Percentiles rank a stretch among this genome's conserved stretches.
Conservation (phyloP, 2,888 invertebrate genomes). For the Megamerina dolium region DNA sequence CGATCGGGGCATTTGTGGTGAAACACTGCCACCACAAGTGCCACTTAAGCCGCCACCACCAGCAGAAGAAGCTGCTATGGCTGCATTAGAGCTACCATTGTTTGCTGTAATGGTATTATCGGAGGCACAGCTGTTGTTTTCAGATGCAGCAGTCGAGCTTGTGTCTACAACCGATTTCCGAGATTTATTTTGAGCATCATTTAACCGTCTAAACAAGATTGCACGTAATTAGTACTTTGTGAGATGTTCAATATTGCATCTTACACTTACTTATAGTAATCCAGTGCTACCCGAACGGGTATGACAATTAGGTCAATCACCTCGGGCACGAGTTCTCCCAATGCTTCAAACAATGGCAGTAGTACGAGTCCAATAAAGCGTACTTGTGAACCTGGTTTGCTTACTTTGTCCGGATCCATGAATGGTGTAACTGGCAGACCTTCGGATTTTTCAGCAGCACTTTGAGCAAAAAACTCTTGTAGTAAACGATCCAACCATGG, state of each 20-base stretch:
- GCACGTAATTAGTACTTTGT: not conserved
- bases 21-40: slow-evolving; percentile 38
- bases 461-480: slow-evolving; percentile 69
- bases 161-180: slow-evolving; percentile 48
- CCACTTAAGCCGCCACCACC: slow-evolving; percentile 18
- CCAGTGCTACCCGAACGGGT: slow-evolving; percentile 48
- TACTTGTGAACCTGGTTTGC: slow-evolving; percentile 76
- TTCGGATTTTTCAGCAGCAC: slow-evolving; percentile 74
- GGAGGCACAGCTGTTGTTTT: slow-evolving; percentile 43
- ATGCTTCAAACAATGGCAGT: slow-evolving; percentile 71
- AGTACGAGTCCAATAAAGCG: slow-evolving; percentile 77
- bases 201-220: slow-evolving; percentile 40
- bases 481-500: slow-evolving; percentile 71
- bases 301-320: slow-evolving; percentile 56
- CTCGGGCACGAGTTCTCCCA: slow-evolving; percentile 68
- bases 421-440: slow-evolving; percentile 79
- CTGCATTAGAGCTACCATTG: slow-evolving; percentile 18
- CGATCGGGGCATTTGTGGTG: slow-evolving; percentile 50
- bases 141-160: slow-evolving; percentile 36
- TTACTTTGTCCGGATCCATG: slow-evolving; percentile 81
- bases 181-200: slow-evolving; percentile 48
- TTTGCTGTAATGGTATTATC: slow-evolving; percentile 23
- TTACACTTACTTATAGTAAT: slow-evolving; percentile 45
- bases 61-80: slow-evolving; percentile 18
- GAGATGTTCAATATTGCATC: not conserved